Evolutionary conservation across 2,888 invertebrate genomes (phyloP), one percentile per base, ranked within the genome.

Genomic region (Archaeoteleia sp.): DNA sequence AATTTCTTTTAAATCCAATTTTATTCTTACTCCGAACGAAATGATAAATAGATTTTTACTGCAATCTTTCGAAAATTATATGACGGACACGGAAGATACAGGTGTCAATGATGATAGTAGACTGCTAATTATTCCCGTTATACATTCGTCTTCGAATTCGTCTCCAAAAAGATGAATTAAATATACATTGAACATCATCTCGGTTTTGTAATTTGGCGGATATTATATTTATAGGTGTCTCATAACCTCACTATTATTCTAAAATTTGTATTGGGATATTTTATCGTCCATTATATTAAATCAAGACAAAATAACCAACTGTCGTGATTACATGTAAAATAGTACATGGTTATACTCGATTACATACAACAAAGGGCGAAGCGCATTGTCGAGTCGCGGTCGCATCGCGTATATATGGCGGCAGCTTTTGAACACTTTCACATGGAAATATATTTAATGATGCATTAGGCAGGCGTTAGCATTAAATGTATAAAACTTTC

Each of bases 111-210:
- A 53, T 46, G 62, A 62, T 57, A 67, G 57, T 62, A 67, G 67
- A 57, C 55, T 57, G 62, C 62, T 61, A 66, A 73, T 72, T 74
- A 75, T 74, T 78, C 73, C 72, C 70, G 58, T 71, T 74, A 74
- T 76, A 77, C 73, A 74, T 71, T 75, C 71, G 76, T 74, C 71
- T 70, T 68, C 67, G n/a, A n/a, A n/a, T n/a, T n/a, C n/a, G n/a
- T n/a, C n/a, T 71, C 65, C 70, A 67, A 74, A 73, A 77, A 72
- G 73, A 75, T 70, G 61, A 58, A 73, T 75, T 72, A 73, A 57
- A 48, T 57, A 75, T 78, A 79, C 77, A 78, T 77, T 76, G 76
- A 79, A 78, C 76, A 77, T 77, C 76, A 72, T 76, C 73, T 75
- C 73, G 78, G 75, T 74, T 78, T 74, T 63, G 70, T 69, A 46